Evolutionary conservation across 2,888 invertebrate species (phyloP).

Genomic region (Ornithoptera alexandrae): DNA sequence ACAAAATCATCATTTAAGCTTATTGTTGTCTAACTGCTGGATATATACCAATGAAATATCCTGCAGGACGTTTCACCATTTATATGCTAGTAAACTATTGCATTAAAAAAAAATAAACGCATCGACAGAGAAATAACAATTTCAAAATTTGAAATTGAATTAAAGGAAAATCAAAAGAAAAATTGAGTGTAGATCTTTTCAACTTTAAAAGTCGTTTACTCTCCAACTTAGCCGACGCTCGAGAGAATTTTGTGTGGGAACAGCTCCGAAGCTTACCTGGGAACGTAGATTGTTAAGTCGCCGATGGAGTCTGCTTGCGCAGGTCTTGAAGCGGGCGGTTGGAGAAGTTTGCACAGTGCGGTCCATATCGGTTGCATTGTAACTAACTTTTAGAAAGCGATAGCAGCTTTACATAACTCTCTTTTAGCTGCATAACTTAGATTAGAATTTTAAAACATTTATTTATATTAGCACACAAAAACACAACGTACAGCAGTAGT

Average conservation of each 20-base stretch:
- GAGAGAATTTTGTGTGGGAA: constrained; percentile 20
- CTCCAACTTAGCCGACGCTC: constrained; percentile 18
- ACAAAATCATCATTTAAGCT: too few relatives aligned
- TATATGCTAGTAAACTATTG: too few relatives aligned
- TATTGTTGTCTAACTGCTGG: too few relatives aligned
- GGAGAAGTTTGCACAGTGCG: constrained; percentile 3
- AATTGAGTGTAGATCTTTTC: constrained; percentile 6
- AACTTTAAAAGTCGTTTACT: constrained; percentile 23
- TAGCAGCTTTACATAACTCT: neutral
- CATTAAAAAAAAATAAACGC: too few relatives aligned
- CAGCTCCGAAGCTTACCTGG: constrained; percentile 22
- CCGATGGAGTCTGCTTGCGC: constrained; percentile 18
- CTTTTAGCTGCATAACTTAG: too few relatives aligned
- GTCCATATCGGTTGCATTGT: constrained; percentile 13
- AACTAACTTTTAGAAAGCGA: constrained; percentile 7
- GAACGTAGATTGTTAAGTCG: constrained; percentile 23
- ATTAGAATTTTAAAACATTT: too few relatives aligned
- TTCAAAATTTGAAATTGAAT: neutral
- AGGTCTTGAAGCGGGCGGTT: constrained; percentile 17
- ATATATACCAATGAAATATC: too few relatives aligned
- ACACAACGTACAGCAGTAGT: too few relatives aligned
- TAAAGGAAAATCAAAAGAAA: neutral
- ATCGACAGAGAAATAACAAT: too few relatives aligned
- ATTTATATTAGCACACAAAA: too few relatives aligned
- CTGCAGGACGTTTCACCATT: too few relatives aligned